Evolutionary conservation across 2,888 invertebrate genomes (phyloP).

Genomic region (Acanthacorydalis orientalis): DNA sequence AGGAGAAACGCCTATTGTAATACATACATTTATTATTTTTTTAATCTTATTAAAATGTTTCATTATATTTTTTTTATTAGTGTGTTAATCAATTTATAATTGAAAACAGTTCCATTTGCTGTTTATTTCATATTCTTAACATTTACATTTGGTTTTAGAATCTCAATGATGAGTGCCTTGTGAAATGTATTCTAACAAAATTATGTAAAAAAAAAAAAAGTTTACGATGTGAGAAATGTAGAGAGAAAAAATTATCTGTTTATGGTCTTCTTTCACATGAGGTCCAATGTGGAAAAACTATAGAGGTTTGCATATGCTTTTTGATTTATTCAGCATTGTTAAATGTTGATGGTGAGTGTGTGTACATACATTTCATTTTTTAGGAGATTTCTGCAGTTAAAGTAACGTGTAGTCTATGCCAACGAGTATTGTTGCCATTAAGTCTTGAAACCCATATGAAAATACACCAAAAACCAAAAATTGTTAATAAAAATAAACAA

Average conservation of each 20-base stretch:
- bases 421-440: constrained; percentile 32
- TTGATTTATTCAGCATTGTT: background rate
- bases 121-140: too few species aligned
- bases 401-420: constrained; percentile 35
- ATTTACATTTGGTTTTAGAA: constrained; percentile 27
- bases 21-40: background rate
- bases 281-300: constrained; percentile 36
- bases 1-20: constrained; percentile 33
- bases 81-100: too few species aligned
- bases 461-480: constrained; percentile 24
- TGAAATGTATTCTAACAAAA: constrained; percentile 27
- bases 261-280: constrained; percentile 38
- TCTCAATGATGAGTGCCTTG: constrained; percentile 28
- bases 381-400: constrained; percentile 32
- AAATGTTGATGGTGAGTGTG: too few species aligned
- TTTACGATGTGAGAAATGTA: constrained; percentile 37
- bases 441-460: constrained; percentile 41
- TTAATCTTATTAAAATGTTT: too few species aligned
- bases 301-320: constrained; percentile 23
- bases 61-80: too few species aligned
- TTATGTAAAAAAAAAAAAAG: constrained; percentile 26
- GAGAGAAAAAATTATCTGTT: constrained; percentile 26
- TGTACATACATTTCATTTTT: constrained; percentile 9
- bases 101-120: too few species aligned
- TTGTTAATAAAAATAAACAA: constrained; percentile 11